phyloP scores from a whole-genome alignment of 2,888 invertebrate genomes.

The Drosophila meridionalis region DNA sequence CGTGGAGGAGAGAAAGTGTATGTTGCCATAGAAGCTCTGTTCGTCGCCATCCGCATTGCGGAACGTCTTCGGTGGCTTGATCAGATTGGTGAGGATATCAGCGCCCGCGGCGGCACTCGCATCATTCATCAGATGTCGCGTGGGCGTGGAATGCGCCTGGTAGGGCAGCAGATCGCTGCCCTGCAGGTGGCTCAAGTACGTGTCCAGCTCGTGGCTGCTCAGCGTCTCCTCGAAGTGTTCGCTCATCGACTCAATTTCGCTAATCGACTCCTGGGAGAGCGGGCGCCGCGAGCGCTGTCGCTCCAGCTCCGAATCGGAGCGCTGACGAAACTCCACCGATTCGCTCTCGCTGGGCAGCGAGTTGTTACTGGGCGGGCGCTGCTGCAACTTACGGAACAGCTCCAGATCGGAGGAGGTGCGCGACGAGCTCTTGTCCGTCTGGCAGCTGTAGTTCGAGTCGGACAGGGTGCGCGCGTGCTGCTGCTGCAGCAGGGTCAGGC shows the following conservation, averaged over 20 bases:
- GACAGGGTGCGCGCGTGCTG: conserved; percentile 83
- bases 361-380: conserved; percentile 82
- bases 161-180: conserved; percentile 86
- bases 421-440: conserved; percentile 84
- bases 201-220: conserved; percentile 88
- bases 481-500: conserved; percentile 65
- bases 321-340: conserved; percentile 86
- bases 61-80: conserved; percentile 84
- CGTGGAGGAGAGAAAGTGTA: conserved; percentile 84
- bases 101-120: conserved; percentile 58
- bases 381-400: conserved; percentile 83
- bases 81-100: conserved; percentile 79
- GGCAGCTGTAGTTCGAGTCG: conserved; percentile 85
- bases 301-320: conserved; percentile 86
- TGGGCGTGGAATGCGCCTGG: conserved; percentile 61
- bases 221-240: conserved; percentile 86
- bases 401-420: conserved; percentile 85
- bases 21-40: conserved; percentile 84
- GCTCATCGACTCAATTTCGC: conserved; percentile 88
- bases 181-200: conserved; percentile 88
- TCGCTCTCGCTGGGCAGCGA: conserved; percentile 83
- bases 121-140: conserved; percentile 68
- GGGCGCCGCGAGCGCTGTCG: conserved; percentile 89
- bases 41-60: conserved; percentile 82
- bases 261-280: conserved; percentile 90